Evolutionary conservation across 2,797 vertebrate genomes (phyloP).

Genomic region (Phrynocephalus forsythii): DNA sequence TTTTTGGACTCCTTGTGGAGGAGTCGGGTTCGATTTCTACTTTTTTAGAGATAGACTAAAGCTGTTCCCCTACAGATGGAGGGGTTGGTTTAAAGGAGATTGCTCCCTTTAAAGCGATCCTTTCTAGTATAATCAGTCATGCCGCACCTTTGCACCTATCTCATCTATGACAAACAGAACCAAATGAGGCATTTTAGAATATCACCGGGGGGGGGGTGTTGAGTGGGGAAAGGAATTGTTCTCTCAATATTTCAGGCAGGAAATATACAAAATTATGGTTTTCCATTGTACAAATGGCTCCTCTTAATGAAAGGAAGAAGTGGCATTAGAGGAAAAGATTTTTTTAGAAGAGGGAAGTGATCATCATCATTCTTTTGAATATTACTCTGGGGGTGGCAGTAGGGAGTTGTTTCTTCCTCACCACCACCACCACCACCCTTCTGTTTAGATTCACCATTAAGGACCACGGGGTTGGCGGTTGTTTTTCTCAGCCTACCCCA

Average conservation of each 20-base stretch:
- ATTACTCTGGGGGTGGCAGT: neutral
- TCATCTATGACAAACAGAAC: too few species aligned
- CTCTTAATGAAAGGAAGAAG: too few species aligned
- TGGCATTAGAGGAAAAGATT: neutral
- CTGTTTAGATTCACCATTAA: slow-evolving; percentile 36
- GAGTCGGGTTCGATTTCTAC: too few species aligned
- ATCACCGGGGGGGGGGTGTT: fast-evolving
- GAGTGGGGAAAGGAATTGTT: neutral
- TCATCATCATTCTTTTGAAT: slow-evolving; percentile 11
- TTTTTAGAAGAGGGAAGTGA: slow-evolving; percentile 30
- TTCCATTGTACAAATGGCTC: too few species aligned
- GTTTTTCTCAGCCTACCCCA: slow-evolving; percentile 20
- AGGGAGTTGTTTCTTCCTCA: neutral
- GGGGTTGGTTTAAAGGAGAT: too few species aligned
- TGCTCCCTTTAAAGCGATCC: too few species aligned
- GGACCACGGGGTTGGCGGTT: neutral
- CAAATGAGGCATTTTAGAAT: neutral
- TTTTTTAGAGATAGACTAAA: too few species aligned
- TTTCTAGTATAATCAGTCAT: too few species aligned
- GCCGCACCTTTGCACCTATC: too few species aligned
- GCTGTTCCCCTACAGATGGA: too few species aligned
- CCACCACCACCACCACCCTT: neutral
- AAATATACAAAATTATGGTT: neutral
- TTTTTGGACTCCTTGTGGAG: too few species aligned
- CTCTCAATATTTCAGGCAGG: neutral